phyloP scores from a whole-genome alignment of 2,797 vertebrate genomes.

The Pseudomugil tenellus region DNA sequence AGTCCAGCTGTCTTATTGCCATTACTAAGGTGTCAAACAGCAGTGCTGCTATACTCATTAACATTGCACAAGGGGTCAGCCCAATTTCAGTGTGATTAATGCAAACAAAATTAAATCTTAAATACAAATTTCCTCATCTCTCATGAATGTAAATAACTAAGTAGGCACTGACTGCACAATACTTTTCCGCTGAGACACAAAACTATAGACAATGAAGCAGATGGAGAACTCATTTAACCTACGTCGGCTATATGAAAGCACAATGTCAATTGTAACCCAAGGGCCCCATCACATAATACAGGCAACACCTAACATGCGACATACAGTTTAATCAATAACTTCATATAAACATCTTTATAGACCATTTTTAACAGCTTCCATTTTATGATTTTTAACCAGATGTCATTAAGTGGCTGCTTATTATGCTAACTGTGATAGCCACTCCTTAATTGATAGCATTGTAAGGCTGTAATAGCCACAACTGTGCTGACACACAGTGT shows the following conservation, averaged over 20 bases:
- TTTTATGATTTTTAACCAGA: not conserved
- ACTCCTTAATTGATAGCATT: not conserved
- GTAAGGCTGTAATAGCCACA: not conserved
- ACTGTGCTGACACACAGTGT: not conserved
- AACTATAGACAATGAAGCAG: not conserved
- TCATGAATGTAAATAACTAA: slow-evolving; percentile 19
- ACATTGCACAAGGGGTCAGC: slow-evolving; percentile 15
- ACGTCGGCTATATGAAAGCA: not conserved
- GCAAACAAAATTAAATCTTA: slow-evolving; percentile 24
- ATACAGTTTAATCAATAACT: not conserved
- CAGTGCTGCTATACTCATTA: slow-evolving; percentile 50
- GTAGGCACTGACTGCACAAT: slow-evolving; percentile 12
- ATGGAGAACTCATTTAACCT: not conserved
- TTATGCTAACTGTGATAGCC: not conserved
- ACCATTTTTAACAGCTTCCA: not conserved
- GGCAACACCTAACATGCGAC: not conserved
- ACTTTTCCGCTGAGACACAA: slow-evolving; percentile 5
- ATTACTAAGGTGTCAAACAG: slow-evolving; percentile 50
- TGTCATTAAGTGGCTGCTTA: not conserved
- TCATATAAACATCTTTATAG: not conserved
- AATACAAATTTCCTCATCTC: slow-evolving; percentile 10
- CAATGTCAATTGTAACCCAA: not conserved
- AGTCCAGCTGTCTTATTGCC: slow-evolving; percentile 54
- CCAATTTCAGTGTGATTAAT: slow-evolving; percentile 22
- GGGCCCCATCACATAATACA: not conserved